A percentile compares a stretch with the other conserved stretches of the same genome.
Conservation (phyloP, 2,113 vertebrate species). For the Tachysurus vachellii region DNA sequence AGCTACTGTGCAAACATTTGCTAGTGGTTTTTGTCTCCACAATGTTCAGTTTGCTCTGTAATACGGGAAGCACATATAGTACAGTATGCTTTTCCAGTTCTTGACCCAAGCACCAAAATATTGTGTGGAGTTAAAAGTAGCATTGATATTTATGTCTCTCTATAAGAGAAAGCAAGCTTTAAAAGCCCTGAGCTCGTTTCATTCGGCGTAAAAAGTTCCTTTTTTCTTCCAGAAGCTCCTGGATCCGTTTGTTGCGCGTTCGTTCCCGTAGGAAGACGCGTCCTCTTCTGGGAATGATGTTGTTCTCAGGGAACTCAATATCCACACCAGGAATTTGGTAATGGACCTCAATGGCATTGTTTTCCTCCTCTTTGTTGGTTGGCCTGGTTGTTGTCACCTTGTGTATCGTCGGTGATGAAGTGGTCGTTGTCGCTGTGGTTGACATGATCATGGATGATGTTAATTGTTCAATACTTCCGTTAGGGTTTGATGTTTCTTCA, state of each 20-base stretch:
- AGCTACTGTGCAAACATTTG: slow-evolving; percentile 63
- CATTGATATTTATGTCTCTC: slow-evolving; percentile 65
- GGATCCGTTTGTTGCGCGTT: slow-evolving; percentile 93
- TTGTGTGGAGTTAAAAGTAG: background rate
- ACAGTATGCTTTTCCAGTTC: slow-evolving; percentile 41
- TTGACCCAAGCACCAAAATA: slow-evolving; percentile 49
- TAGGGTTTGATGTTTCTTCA: background rate
- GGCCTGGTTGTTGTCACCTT: slow-evolving; percentile 32
- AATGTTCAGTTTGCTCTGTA: slow-evolving; percentile 50
- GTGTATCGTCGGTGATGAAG: slow-evolving; percentile 38
- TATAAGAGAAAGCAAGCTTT: slow-evolving; percentile 77
- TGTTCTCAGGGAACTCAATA: slow-evolving; percentile 79
- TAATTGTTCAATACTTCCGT: slow-evolving; percentile 46
- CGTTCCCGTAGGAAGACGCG: slow-evolving; percentile 78
- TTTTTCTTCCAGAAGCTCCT: slow-evolving; percentile 91
- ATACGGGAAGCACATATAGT: slow-evolving; percentile 19
- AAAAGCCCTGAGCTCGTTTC: slow-evolving; percentile 70
- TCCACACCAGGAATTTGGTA: slow-evolving; percentile 73
- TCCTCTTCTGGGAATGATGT: slow-evolving; percentile 80
- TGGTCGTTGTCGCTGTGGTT: slow-evolving; percentile 56
- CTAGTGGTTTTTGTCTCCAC: slow-evolving; percentile 52
- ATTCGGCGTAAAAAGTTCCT: slow-evolving; percentile 80
- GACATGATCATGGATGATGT: slow-evolving; percentile 36
- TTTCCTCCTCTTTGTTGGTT: slow-evolving; percentile 69
- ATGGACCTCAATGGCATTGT: slow-evolving; percentile 81